Conservation (phyloP, 2,113 vertebrate species). For the Hydrolagus affinis region DNA sequence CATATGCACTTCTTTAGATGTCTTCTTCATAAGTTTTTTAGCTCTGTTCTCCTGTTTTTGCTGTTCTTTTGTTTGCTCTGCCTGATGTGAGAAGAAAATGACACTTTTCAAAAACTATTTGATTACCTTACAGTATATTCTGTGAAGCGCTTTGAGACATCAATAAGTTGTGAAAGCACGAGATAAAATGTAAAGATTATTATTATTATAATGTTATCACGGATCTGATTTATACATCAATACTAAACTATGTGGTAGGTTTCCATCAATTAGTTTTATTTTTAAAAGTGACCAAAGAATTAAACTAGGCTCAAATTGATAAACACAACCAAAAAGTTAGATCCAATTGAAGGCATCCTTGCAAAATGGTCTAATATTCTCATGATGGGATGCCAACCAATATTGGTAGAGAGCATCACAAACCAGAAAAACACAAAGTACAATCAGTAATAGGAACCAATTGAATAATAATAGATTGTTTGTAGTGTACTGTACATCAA, state of each 20-base stretch:
- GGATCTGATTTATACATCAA: too few relatives aligned
- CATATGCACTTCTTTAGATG: conserved; percentile 87
- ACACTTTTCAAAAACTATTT: neutral
- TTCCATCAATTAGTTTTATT: too few relatives aligned
- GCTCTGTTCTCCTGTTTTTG: conserved; percentile 74
- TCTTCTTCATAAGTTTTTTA: conserved; percentile 88
- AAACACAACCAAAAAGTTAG: too few relatives aligned
- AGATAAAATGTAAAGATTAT: neutral
- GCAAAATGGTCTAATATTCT: too few relatives aligned
- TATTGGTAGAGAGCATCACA: too few relatives aligned
- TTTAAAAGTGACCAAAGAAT: too few relatives aligned
- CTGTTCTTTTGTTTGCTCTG: conserved; percentile 66
- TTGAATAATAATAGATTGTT: neutral
- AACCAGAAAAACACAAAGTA: neutral
- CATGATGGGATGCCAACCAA: too few relatives aligned
- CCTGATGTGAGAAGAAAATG: conserved; percentile 41
- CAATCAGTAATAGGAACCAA: neutral
- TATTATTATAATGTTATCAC: neutral
- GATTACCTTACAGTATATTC: neutral
- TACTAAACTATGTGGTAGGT: too few relatives aligned
- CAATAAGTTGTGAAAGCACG: too few relatives aligned
- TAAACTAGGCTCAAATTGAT: too few relatives aligned
- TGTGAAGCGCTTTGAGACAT: neutral
- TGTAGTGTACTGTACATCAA: neutral
- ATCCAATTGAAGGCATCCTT: too few relatives aligned